phyloP scores from a whole-genome alignment of 2,888 invertebrate species.

The Neoascia interrupta region DNA sequence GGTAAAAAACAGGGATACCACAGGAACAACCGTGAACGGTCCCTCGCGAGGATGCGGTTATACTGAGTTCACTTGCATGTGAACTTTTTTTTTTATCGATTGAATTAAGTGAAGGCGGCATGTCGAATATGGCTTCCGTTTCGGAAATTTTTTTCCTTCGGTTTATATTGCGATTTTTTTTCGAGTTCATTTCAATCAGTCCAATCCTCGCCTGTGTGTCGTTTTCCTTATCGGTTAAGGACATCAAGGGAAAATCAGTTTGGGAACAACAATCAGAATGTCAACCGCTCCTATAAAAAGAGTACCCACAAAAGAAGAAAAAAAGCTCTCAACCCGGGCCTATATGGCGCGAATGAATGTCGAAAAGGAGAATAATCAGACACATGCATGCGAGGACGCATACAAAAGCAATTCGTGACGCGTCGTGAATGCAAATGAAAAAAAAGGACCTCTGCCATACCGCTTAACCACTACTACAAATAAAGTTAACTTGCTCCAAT shows the following conservation, averaged over 20 bases:
- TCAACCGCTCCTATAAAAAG: slow-evolving; percentile 48
- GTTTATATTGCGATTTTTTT: neutral
- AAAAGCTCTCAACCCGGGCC: too few relatives aligned
- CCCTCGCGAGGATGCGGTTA: slow-evolving; percentile 61
- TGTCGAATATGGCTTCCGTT: too few relatives aligned
- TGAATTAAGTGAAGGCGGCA: slow-evolving; percentile 51
- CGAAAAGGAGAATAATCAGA: slow-evolving; percentile 1
- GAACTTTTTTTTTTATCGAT: slow-evolving; percentile 42
- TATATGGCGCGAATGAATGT: too few relatives aligned
- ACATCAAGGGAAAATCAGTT: slow-evolving; percentile 68
- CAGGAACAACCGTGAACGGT: slow-evolving; percentile 51
- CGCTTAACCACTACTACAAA: slow-evolving; percentile 70
- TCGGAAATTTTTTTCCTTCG: slow-evolving; percentile 25
- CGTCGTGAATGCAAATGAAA: slow-evolving; percentile 19
- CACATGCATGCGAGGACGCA: neutral
- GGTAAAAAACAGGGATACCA: slow-evolving; percentile 26
- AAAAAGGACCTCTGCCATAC: slow-evolving; percentile 48
- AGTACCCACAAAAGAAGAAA: too few relatives aligned
- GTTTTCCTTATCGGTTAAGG: slow-evolving; percentile 64
- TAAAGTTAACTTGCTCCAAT: slow-evolving; percentile 68
- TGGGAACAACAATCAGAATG: slow-evolving; percentile 63
- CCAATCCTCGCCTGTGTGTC: slow-evolving; percentile 43
- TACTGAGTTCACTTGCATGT: slow-evolving; percentile 57
- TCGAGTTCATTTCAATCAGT: slow-evolving; percentile 53
- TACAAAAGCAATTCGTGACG: neutral